Conservation (phyloP, 2,888 invertebrate genomes). For the Hydriomena furcata region DNA sequence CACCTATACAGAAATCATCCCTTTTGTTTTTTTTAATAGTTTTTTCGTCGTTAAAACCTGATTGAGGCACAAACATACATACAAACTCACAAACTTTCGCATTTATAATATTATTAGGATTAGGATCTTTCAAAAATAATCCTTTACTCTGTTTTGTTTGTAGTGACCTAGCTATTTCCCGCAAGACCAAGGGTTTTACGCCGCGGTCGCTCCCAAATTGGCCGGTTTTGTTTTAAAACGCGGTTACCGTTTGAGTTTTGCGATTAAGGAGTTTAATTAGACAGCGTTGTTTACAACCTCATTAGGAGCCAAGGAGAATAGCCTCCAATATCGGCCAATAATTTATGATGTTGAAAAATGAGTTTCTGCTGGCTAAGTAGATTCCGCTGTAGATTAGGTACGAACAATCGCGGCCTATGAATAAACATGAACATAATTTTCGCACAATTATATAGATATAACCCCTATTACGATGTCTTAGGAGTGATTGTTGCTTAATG, state of each 20-base stretch:
- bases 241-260: conserved; percentile 82
- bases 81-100: too few species aligned
- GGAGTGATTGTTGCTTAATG: conserved; percentile 39
- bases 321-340: conserved; percentile 75
- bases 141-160: too few species aligned
- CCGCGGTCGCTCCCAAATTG: conserved; percentile 81
- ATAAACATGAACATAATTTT: conserved; percentile 63
- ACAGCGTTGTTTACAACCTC: conserved; percentile 83
- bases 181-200: conserved; percentile 52
- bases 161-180: conserved; percentile 10
- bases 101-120: too few species aligned
- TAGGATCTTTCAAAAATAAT: too few species aligned
- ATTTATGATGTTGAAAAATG: conserved; percentile 80
- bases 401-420: conserved; percentile 62
- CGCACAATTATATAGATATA: conserved; percentile 34
- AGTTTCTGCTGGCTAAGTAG: conserved; percentile 66
- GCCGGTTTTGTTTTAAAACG: conserved; percentile 82
- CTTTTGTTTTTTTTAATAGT: too few species aligned
- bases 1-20: too few species aligned
- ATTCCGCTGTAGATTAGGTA: conserved; percentile 64
- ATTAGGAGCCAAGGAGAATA: conserved; percentile 74
- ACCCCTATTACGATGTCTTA: conserved; percentile 39
- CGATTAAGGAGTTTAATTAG: conserved; percentile 84
- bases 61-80: too few species aligned
- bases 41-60: too few species aligned